A percentile compares a stretch with the other conserved stretches of the same genome.
phyloP scores from a whole-genome alignment of 1,140 invertebrate species.

The Bombus cullumanus region DNA sequence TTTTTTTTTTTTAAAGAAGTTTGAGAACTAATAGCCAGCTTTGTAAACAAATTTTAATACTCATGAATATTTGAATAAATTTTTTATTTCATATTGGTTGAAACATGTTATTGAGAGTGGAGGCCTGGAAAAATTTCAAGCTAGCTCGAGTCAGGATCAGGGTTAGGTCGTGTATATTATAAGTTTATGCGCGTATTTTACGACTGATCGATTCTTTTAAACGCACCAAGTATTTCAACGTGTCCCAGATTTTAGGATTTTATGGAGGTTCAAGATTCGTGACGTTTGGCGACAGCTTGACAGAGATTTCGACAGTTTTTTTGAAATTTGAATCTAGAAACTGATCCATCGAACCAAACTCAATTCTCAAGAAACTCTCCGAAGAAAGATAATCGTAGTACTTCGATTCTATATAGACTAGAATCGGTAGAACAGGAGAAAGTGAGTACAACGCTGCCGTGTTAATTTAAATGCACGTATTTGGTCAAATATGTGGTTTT shows the following conservation, averaged over 20 bases:
- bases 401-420: background rate
- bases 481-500: no score
- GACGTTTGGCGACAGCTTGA: background rate
- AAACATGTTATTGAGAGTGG: background rate
- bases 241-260: constrained; percentile 1
- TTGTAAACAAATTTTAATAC: no score
- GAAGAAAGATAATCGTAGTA: background rate
- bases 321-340: no score
- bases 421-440: background rate
- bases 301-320: background rate
- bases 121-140: background rate
- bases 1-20: no score
- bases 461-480: no score
- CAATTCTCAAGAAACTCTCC: background rate
- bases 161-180: background rate
- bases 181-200: background rate
- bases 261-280: background rate
- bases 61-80: no score
- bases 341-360: background rate
- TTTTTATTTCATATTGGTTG: no score
- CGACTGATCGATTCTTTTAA: background rate
- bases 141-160: background rate
- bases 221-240: background rate
- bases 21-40: no score
- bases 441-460: background rate